These are phyloP conservation scores for Engystomops pustulosus DNA, from an alignment of 2,113 vertebrate genomes.

Conservation along the genomic window DNA sequence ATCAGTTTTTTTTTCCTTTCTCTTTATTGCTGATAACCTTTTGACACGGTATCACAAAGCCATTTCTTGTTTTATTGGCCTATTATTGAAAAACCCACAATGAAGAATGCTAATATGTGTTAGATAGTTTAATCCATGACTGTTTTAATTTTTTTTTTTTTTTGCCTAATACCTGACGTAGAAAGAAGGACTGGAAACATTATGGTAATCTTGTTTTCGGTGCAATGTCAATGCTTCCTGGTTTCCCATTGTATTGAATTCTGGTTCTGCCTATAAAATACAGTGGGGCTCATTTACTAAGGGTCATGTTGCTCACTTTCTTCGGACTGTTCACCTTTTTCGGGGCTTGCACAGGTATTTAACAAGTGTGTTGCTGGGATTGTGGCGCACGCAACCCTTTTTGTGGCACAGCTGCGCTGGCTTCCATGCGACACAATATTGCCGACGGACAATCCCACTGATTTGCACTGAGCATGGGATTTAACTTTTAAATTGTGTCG, in stretches of 20 bases:
- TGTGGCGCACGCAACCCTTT: no score
- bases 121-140: constrained; percentile 28
- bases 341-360: no score
- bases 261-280: not conserved
- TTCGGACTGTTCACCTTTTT: no score
- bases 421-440: no score
- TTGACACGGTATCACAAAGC: constrained; percentile 43
- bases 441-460: no score
- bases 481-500: no score
- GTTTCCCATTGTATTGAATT: not conserved
- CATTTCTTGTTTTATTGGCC: constrained; percentile 43
- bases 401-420: no score
- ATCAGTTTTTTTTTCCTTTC: constrained; percentile 39
- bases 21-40: constrained; percentile 48
- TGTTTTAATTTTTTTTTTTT: not conserved
- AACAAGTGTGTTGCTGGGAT: no score
- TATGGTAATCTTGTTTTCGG: not conserved
- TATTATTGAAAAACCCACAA: constrained; percentile 43
- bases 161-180: not conserved
- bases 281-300: no score
- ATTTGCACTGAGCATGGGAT: no score
- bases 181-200: not conserved
- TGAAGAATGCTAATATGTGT: not conserved
- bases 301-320: no score
- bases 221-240: not conserved